These are phyloP conservation scores for Ammospiza nelsoni DNA, from an alignment of 2,113 vertebrate species.

Conservation along the genomic window DNA sequence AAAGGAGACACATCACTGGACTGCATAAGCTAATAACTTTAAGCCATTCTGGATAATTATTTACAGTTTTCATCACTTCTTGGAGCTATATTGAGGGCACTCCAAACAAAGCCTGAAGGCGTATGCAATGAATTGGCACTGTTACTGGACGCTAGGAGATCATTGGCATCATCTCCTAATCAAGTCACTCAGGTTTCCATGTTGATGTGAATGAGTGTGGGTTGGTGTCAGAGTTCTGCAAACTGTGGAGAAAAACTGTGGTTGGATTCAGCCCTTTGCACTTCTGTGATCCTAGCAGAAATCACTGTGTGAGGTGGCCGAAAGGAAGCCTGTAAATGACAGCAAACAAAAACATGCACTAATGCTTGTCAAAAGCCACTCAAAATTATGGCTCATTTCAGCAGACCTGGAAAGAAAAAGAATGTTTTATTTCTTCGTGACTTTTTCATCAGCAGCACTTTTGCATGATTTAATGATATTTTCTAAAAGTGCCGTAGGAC, in stretches of 20 bases:
- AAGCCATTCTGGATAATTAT: background rate
- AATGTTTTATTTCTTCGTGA: background rate
- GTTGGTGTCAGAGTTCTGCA: background rate
- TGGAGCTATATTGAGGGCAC: background rate
- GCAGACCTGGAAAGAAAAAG: background rate
- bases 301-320: accelerated
- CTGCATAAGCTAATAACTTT: background rate
- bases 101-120: background rate
- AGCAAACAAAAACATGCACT: background rate
- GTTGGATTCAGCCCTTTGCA: background rate
- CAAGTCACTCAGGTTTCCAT: background rate
- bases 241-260: background rate
- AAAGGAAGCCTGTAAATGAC: background rate
- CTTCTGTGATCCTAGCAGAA: background rate
- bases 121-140: background rate
- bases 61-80: background rate
- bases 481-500: background rate
- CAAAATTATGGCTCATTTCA: background rate
- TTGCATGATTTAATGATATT: background rate
- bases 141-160: background rate
- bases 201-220: background rate
- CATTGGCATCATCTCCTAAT: background rate
- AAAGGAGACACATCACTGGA: background rate
- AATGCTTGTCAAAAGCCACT: background rate
- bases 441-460: background rate